These are phyloP conservation scores for Quiscalus mexicanus DNA, from an alignment of 2,113 vertebrate species.

Conservation along the genomic window DNA sequence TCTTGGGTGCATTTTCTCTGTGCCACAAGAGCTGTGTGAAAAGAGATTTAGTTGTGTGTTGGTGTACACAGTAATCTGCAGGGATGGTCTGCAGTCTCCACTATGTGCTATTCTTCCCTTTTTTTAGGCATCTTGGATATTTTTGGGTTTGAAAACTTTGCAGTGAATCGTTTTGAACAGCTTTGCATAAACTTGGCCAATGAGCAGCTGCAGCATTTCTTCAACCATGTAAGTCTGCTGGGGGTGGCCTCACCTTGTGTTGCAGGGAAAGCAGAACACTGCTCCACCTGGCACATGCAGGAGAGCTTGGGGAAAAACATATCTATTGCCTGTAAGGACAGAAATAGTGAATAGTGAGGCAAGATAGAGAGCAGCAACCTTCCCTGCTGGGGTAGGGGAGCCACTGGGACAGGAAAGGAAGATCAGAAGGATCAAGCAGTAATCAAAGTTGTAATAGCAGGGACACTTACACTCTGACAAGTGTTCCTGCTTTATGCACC, in stretches of 20 bases:
- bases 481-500: neutral
- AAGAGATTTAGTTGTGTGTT: neutral
- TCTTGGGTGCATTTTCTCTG: neutral
- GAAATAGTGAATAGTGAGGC: neutral
- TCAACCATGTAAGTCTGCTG: constrained; percentile 75
- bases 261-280: neutral
- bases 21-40: neutral
- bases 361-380: neutral
- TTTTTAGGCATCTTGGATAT: constrained; percentile 80
- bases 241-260: neutral
- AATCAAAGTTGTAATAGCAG: neutral
- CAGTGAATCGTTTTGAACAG: constrained; percentile 80
- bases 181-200: constrained; percentile 84
- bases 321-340: neutral
- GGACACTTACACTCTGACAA: neutral
- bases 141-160: constrained; percentile 83
- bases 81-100: neutral
- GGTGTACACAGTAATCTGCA: neutral
- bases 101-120: neutral
- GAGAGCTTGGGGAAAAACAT: neutral
- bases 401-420: neutral
- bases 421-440: neutral
- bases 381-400: neutral
- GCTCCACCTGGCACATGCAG: neutral
- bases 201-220: constrained; percentile 83